Conservation (phyloP, 2,113 vertebrate genomes). For the Sphyrna mokarran region DNA sequence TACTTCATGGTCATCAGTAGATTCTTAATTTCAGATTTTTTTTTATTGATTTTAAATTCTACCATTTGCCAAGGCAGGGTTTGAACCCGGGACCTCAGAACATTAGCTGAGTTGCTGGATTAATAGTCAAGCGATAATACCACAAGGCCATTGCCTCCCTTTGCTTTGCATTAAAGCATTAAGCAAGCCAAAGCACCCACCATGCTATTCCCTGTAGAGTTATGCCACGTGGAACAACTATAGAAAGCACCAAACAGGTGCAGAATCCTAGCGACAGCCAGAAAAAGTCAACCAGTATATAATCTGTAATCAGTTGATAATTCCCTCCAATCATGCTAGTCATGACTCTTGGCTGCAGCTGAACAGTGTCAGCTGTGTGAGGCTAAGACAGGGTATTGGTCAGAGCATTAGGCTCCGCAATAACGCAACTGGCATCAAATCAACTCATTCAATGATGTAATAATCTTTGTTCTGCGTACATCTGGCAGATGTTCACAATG, state of each 20-base stretch:
- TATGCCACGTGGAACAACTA: background rate
- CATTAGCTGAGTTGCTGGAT: too few relatives aligned
- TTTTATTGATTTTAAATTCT: too few relatives aligned
- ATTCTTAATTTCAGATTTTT: too few relatives aligned
- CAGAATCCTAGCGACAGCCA: background rate
- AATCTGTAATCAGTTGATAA: background rate
- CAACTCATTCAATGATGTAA: background rate
- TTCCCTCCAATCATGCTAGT: background rate
- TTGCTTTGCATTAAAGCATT: background rate
- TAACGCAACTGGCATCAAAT: background rate
- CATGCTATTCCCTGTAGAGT: background rate
- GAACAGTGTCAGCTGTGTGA: background rate
- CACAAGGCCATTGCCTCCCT: too few relatives aligned
- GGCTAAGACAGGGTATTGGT: background rate
- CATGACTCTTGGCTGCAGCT: background rate
- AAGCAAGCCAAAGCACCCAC: background rate
- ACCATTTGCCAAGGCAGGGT: too few relatives aligned
- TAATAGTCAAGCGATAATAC: too few relatives aligned
- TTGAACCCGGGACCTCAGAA: too few relatives aligned
- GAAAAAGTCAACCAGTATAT: background rate
- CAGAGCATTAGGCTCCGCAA: background rate
- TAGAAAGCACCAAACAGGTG: background rate
- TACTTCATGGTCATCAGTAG: too few relatives aligned
- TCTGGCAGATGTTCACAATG: background rate
- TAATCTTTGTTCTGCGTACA: background rate